These are phyloP conservation scores for Australoheros scitulus DNA, from an alignment of 2,113 vertebrate species.

Conservation along the genomic window DNA sequence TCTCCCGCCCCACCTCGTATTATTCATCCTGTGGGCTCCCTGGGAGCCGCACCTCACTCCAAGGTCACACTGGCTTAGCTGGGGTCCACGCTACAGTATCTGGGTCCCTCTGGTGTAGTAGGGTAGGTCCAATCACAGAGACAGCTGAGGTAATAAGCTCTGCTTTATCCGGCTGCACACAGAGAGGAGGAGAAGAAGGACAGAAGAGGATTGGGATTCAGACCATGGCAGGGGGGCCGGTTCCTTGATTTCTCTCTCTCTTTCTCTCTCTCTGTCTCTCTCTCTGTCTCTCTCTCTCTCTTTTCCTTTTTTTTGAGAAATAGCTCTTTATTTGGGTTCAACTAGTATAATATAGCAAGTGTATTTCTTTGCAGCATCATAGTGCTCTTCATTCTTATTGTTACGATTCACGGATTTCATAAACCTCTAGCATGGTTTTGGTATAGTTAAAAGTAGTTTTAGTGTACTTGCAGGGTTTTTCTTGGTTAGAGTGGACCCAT, in stretches of 20 bases:
- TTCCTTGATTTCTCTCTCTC: neutral
- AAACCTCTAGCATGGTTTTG: neutral
- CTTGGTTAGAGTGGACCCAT: neutral
- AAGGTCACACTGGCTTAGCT: conserved; percentile 61
- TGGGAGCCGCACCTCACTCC: conserved; percentile 35
- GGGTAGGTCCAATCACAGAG: conserved; percentile 28
- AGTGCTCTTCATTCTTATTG: neutral
- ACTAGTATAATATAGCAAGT: neutral
- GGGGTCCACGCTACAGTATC: conserved; percentile 14
- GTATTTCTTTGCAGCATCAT: neutral
- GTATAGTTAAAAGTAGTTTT: neutral
- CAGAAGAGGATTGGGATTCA: conserved; percentile 23
- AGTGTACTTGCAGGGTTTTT: neutral
- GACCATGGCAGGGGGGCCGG: neutral
- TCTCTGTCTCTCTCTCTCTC: no score
- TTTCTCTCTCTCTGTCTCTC: no score
- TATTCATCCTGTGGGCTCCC: conserved; percentile 36
- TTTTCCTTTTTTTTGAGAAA: neutral
- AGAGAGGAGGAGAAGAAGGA: conserved; percentile 9
- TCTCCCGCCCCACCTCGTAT: conserved; percentile 18
- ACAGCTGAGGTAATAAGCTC: conserved; percentile 37
- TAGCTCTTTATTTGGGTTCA: neutral
- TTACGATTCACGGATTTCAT: neutral
- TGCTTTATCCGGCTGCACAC: conserved; percentile 20
- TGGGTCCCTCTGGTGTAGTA: conserved; percentile 65